Conservation (phyloP, 2,797 vertebrate species). For the Cyclura pinguis region DNA sequence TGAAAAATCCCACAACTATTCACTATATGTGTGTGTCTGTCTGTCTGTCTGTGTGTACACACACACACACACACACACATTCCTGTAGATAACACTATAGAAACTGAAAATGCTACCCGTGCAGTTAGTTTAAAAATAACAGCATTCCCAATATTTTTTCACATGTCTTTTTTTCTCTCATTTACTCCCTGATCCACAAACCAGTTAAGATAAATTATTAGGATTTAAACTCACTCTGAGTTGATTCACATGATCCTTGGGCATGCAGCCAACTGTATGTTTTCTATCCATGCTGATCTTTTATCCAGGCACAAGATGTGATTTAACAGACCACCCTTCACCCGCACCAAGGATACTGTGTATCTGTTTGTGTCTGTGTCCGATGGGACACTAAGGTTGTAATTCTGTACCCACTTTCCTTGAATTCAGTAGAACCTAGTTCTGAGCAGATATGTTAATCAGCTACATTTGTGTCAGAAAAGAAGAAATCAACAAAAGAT, state of each 20-base stretch:
- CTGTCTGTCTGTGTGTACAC: too few relatives aligned
- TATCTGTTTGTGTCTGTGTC: background rate
- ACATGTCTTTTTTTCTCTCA: too few relatives aligned
- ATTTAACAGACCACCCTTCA: background rate
- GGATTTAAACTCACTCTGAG: conserved; percentile 10
- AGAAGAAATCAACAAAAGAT: background rate
- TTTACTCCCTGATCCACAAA: background rate
- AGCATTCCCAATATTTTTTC: background rate
- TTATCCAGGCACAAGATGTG: conserved; percentile 8
- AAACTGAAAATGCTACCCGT: background rate
- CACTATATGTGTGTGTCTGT: background rate
- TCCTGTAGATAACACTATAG: conserved; percentile 12
- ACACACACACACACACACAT: too few relatives aligned
- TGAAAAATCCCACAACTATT: background rate
- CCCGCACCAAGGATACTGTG: too few relatives aligned
- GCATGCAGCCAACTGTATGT: conserved; percentile 4
- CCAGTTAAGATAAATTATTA: conserved; percentile 30
- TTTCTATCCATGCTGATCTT: conserved; percentile 24
- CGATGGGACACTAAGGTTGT: background rate
- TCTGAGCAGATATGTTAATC: background rate
- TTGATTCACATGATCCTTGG: background rate
- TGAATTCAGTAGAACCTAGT: background rate
- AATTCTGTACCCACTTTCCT: background rate
- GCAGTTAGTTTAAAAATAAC: background rate
- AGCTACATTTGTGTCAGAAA: background rate